These are phyloP conservation scores for Cryptocheilus praepositus DNA, from an alignment of 2,888 invertebrate species.

Conservation along the genomic window DNA sequence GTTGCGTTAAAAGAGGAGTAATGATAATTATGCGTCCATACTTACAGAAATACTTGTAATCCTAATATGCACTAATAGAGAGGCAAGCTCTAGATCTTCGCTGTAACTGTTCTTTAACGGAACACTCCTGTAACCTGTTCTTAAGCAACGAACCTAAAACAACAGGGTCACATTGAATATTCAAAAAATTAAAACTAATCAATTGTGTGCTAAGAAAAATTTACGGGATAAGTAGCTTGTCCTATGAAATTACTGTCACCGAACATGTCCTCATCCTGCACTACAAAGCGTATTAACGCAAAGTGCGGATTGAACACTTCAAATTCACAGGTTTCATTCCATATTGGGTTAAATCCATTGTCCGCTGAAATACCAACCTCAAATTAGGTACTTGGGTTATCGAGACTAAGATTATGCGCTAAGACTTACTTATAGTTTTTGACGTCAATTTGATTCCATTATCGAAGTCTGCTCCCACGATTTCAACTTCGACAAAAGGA, in stretches of 20 bases:
- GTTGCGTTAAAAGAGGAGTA: neutral
- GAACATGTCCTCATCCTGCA: constrained; percentile 98
- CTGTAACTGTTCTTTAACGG: constrained; percentile 92
- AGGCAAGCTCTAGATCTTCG: constrained; percentile 94
- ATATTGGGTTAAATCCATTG: constrained; percentile 95
- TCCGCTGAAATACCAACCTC: constrained; percentile 79
- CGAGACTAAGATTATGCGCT: constrained; percentile 5
- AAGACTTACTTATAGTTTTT: constrained; percentile 85
- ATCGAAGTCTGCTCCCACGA: constrained; percentile 92
- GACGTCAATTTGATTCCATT: constrained; percentile 89
- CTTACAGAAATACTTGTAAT: constrained; percentile 75
- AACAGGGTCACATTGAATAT: neutral
- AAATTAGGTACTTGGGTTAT: constrained; percentile 4
- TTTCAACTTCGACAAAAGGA: constrained; percentile 94
- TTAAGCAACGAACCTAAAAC: constrained; percentile 81
- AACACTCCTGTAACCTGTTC: constrained; percentile 93
- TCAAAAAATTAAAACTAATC: constrained; percentile 3
- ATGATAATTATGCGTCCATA: constrained; percentile 9
- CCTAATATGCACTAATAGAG: constrained; percentile 88
- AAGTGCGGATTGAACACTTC: constrained; percentile 87
- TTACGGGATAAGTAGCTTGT: constrained; percentile 93
- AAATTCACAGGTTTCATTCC: constrained; percentile 92
- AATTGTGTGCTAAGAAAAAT: constrained; percentile 59
- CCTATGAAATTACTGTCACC: constrained; percentile 97
- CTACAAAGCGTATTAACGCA: constrained; percentile 90